These are phyloP conservation scores for Pristiophorus japonicus DNA, from an alignment of 2,113 vertebrate genomes.

Conservation along the genomic window DNA sequence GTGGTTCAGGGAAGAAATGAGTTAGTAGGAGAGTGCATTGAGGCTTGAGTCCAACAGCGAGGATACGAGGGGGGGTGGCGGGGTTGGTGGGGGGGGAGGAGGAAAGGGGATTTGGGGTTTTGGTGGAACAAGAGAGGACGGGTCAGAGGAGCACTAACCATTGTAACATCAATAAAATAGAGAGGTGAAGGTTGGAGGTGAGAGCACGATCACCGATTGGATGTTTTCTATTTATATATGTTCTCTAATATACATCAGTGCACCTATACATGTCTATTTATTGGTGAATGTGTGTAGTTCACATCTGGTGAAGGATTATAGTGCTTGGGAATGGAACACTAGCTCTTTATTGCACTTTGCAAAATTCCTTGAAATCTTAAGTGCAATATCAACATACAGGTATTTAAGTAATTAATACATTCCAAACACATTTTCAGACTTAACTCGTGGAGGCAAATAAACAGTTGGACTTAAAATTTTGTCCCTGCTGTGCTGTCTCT, in stretches of 20 bases:
- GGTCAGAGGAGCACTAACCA: neutral
- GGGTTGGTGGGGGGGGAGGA: neutral
- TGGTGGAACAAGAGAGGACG: neutral
- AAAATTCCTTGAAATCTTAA: neutral
- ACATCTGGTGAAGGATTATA: neutral
- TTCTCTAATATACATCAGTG: too few relatives aligned
- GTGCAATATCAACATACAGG: neutral
- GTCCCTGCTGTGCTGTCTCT: too few relatives aligned
- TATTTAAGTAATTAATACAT: neutral
- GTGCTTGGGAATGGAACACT: neutral
- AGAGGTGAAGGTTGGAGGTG: neutral
- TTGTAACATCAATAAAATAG: neutral
- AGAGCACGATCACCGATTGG: neutral
- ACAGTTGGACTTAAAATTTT: too few relatives aligned
- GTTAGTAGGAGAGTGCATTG: neutral
- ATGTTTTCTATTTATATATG: neutral
- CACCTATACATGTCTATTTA: neutral
- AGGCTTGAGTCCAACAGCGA: neutral
- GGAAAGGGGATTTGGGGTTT: neutral
- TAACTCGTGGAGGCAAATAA: too few relatives aligned
- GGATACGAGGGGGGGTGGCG: neutral
- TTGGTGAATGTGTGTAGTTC: neutral
- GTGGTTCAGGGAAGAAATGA: neutral
- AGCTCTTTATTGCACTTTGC: neutral
- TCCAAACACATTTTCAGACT: neutral